phyloP scores from a whole-genome alignment of 2,113 vertebrate genomes.

The Ceyx melanurus region DNA sequence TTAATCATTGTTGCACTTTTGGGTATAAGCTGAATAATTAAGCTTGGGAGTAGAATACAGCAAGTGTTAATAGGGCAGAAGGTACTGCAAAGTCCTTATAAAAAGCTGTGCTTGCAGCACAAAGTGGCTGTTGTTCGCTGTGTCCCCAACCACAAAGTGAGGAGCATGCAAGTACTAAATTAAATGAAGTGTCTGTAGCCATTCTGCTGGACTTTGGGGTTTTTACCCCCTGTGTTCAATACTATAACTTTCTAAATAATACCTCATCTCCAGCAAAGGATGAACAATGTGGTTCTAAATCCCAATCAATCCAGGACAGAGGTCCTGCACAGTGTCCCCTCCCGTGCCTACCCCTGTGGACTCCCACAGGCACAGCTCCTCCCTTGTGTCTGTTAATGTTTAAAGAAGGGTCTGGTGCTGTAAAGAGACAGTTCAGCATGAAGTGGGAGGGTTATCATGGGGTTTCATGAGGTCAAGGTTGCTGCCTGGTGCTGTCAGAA shows the following conservation, averaged over 20 bases:
- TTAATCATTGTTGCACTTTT: slow-evolving; percentile 61
- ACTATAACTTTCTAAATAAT: not conserved
- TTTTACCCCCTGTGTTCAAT: not conserved
- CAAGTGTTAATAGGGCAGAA: slow-evolving; percentile 63
- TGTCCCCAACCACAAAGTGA: not conserved
- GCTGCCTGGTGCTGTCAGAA: not conserved
- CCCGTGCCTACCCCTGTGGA: not conserved
- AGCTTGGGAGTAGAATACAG: slow-evolving; percentile 60
- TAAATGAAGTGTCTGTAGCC: slow-evolving; percentile 32
- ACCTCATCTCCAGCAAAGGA: not conserved
- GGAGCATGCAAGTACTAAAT: slow-evolving; percentile 30
- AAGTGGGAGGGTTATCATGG: not conserved
- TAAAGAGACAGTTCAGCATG: not conserved
- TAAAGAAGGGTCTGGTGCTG: not conserved
- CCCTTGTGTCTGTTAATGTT: not conserved
- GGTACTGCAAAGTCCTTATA: slow-evolving; percentile 47
- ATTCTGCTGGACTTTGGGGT: not conserved
- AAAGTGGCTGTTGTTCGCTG: slow-evolving; percentile 20
- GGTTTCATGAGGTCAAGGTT: not conserved
- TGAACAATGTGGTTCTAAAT: not conserved
- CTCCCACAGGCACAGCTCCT: not conserved
- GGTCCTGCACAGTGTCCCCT: not conserved
- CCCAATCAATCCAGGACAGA: not conserved
- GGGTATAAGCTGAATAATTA: slow-evolving; percentile 69
- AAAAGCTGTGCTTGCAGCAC: slow-evolving; percentile 52